Base-by-base conservation (phyloP, 1,140 invertebrate genomes). In the Psix sp. region DNA sequence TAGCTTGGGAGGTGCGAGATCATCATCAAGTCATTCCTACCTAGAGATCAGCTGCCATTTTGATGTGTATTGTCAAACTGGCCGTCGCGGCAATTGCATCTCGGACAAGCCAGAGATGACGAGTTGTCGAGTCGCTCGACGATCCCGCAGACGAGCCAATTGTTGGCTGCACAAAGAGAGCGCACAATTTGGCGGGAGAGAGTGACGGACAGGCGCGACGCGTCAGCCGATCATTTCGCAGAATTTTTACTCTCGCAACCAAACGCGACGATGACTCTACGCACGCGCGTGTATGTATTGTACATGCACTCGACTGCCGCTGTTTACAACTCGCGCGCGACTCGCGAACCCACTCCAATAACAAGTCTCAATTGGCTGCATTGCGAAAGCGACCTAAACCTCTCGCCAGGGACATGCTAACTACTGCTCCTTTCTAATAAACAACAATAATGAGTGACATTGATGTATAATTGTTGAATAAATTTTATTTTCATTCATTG, bases 21-120 rank as follows among this genome's bases (percentile, higher is more conserved):
- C 35, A 16, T 35, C 42, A 54, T 60, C 36, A 31, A 39, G 31
- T 45, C 26, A 39, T 68, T 33, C 67, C 13, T 63, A 71, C 70
- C 60, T 73, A 49, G 7, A 60, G 60, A 73, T 66, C 60, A 73
- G 60, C 70, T 73, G 70, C 70, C 70, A 73, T 73, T 73, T 73
- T 73, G 70, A 65, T 54, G 60, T 43, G 31, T 72, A 35, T 57
- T 72, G 67, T 71, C 68, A 65, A 71, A 72, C 36, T 31, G 16
- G 45, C 14, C n/a, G n/a, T 38, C 45, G 29, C 21, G 49, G 49
- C 33, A 38, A 31, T 62, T 13, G 26, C 57, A 51, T 62, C 38
- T 49, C 26, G n/a, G 42, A n/a, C 11, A 33, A 33, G 10, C 31
- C n/a, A 4, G 6, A n/a, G 31, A 4, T 24, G 21, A 4, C 3